Base-by-base conservation (phyloP, 2,888 invertebrate genomes). In the Nemapogon koenigi region DNA sequence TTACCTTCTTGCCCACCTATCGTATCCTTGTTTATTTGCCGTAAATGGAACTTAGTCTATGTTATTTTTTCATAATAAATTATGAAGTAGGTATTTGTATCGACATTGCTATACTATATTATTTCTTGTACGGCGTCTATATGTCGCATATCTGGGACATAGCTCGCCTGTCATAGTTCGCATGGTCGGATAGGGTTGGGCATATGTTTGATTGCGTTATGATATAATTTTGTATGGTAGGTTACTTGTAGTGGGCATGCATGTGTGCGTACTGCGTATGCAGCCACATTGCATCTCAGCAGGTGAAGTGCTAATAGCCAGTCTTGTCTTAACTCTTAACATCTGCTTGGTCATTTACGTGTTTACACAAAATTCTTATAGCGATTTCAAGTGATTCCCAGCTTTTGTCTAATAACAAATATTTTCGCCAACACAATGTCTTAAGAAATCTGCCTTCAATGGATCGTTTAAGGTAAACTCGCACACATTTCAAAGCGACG, bases 121-220 rank as follows among this genome's bases (percentile, higher is more conserved):
- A 38, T 35, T 35, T 18, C 16, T 26, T 40, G 36, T 28, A 52
- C 45, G 56, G 60, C 61, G 63, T 58, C 59, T 65, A 62, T 63
- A 44, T 46, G 67, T 59, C 63, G 60, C 62, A 59, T 69, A 76
- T 65, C 69, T 76, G 68, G 75, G 72, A 67, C 76, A 73, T 67
- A 60, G 59, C 66, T 60, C 2, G 33, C n/a, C 33, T 67, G 68
- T 66, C 67, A 65, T 67, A 65, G 59, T 62, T 66, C 61, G 63
- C 57, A 60, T 61, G 59, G 62, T 64, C 66, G 64, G 64, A 54
- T 59, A 59, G 36, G 46, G 43, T 43, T n/a, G 27, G 26, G 28
- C 13, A 11, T 42, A 56, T 59, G 56, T 61, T 56, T 59, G 55
- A 63, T 70, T 71, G 69, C 72, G 62, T 64, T 67, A 64, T 58